Conservation (phyloP, 2,888 invertebrate species). For the Parnassius orleans region DNA sequence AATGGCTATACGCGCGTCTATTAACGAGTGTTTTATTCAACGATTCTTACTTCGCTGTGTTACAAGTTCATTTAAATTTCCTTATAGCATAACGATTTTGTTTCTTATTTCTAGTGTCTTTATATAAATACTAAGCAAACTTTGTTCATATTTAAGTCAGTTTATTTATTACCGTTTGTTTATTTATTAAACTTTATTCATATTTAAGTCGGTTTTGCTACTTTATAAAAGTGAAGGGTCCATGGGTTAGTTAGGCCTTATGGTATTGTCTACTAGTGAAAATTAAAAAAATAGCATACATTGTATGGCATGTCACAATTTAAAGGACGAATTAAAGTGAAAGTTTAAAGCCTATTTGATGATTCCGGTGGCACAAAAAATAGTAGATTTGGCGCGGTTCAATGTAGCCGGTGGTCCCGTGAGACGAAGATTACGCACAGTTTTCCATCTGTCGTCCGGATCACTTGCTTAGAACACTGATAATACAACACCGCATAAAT, state of each 20-base stretch:
- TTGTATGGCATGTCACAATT: slow-evolving; percentile 35
- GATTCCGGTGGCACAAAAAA: slow-evolving; percentile 58
- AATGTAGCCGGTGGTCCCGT: slow-evolving; percentile 60
- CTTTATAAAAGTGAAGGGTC: no score
- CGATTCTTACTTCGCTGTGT: slow-evolving; percentile 49
- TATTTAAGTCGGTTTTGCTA: no score
- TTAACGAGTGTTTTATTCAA: slow-evolving; percentile 73
- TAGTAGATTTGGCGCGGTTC: slow-evolving; percentile 47
- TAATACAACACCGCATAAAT: slow-evolving; percentile 37
- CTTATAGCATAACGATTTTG: not conserved
- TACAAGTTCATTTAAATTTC: not conserved
- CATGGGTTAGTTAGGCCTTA: slow-evolving; percentile 8
- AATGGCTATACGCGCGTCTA: slow-evolving; percentile 58
- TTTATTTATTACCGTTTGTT: slow-evolving; percentile 35
- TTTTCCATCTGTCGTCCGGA: slow-evolving; percentile 41
- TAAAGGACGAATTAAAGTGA: slow-evolving; percentile 45
- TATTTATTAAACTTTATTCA: slow-evolving; percentile 16
- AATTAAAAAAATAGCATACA: not conserved
- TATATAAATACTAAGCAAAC: no score
- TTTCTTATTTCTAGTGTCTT: not conserved
- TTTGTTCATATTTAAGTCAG: no score
- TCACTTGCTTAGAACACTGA: slow-evolving; percentile 45
- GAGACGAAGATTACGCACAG: slow-evolving; percentile 70
- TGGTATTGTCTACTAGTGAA: no score
- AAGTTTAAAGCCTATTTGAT: slow-evolving; percentile 59